phyloP scores from a whole-genome alignment of 1,140 invertebrate species.

The Lanistes nyassanus region DNA sequence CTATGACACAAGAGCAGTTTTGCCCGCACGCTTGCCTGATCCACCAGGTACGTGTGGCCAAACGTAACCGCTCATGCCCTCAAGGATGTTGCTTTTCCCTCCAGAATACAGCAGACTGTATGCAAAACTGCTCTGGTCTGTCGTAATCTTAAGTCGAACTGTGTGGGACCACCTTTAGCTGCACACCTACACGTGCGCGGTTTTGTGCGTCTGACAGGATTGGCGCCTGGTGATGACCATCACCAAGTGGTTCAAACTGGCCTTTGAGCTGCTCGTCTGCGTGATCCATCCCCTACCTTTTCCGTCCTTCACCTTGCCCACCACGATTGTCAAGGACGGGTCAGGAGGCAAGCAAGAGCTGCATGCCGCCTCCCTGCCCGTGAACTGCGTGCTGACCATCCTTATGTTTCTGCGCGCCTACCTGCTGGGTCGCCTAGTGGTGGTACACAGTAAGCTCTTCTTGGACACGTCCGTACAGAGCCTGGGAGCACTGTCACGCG shows the following conservation, averaged over 20 bases:
- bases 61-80: too few species aligned
- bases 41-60: too few species aligned
- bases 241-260: conserved; percentile 44
- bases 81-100: too few species aligned
- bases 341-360: conserved; percentile 27
- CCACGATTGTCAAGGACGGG: conserved; percentile 20
- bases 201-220: conserved; percentile 27
- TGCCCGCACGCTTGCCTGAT: too few species aligned
- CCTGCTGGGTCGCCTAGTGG: conserved; percentile 57
- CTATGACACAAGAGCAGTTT: too few species aligned
- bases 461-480: conserved; percentile 62
- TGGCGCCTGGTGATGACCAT: conserved; percentile 50
- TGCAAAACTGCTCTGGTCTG: too few species aligned
- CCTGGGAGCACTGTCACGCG: conserved; percentile 60
- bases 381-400: conserved; percentile 58
- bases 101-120: too few species aligned
- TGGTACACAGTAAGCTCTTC: conserved; percentile 62
- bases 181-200: too few species aligned
- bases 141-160: too few species aligned
- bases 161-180: too few species aligned
- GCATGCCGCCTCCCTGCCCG: conserved; percentile 37
- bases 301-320: conserved; percentile 34
- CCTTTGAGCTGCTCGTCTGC: conserved; percentile 46
- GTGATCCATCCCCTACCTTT: conserved; percentile 53
- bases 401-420: conserved; percentile 63